Base-by-base conservation (phyloP, 2,888 invertebrate genomes). In the Allolobophora icterica region DNA sequence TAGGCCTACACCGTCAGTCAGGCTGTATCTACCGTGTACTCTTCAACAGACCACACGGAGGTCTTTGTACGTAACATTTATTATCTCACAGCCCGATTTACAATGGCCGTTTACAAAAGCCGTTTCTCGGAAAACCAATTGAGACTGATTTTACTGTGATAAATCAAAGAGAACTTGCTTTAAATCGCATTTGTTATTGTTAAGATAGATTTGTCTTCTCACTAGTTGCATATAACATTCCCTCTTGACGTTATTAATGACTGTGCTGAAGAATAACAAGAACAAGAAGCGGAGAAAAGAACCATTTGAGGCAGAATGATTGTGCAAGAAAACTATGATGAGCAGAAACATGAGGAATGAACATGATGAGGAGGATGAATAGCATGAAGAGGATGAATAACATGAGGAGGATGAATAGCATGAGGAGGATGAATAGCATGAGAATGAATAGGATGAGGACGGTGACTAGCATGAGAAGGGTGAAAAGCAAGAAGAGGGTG, bases 51-150 rank as follows among this genome's bases (percentile, higher is more conserved):
- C 52, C 52, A 24, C 52, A 52, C 21, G 52, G 52, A 52, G 52
- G 21, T 52, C 24, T 52, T 13, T 71, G 71, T n/a, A n/a, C n/a
- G 8, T 24, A 1, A 71, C 8, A 71, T n/a, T 3, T 71, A 71
- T n/a, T 71, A 71, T 71, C 52, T 52, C 52, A 52, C 52, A 52
- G n/a, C n/a, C n/a, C n/a, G 71, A 71, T 71, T 52, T 71, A 71
- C 71, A 71, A 71, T 8, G 30, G 8, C 30, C n/a, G 71, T 71
- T 0, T n/a, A n/a, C 71, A 11, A 71, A n/a, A n/a, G n/a, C 1
- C 71, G n/a, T 71, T 71, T 71, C 71, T 71, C 71, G 2, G n/a
- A n/a, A 71, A 71, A 71, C 11, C 71, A 71, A n/a, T 71, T 71
- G n/a, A 2, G 71, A n/a, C 71, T n/a, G 71, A 30, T 71, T n/a